Evolutionary conservation across 2,888 invertebrate species (phyloP).

Genomic region (Conomelus anceps): DNA sequence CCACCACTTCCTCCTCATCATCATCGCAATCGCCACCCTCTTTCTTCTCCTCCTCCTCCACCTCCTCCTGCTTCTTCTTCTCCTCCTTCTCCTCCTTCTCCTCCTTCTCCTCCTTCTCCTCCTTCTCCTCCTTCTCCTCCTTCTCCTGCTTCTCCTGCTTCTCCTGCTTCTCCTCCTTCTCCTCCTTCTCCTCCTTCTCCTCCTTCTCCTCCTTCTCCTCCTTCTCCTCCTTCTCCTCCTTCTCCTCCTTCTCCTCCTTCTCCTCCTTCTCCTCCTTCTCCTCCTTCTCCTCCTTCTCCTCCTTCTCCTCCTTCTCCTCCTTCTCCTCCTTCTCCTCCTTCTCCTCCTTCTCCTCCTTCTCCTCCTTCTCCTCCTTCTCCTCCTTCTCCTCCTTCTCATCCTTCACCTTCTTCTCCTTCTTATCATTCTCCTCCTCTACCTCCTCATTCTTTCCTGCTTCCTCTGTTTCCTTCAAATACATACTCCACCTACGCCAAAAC

Average conservation of each 20-base stretch:
- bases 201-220: neutral
- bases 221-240: neutral
- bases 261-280: neutral
- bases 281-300: neutral
- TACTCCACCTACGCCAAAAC: too few species aligned
- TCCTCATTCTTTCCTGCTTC: too few species aligned
- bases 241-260: neutral
- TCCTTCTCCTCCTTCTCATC: too few species aligned
- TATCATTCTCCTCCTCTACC: too few species aligned
- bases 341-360: neutral
- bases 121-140: neutral
- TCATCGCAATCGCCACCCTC: too few species aligned
- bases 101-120: neutral
- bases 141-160: neutral
- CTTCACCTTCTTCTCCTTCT: too few species aligned
- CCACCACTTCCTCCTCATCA: too few species aligned
- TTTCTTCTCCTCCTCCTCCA: too few species aligned
- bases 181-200: neutral
- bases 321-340: neutral
- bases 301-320: neutral
- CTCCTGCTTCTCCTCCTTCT: neutral
- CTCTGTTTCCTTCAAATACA: too few species aligned
- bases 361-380: too few species aligned
- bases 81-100: neutral
- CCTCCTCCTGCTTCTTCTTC: neutral